Percentiles rank a stretch among this genome's conserved stretches.
phyloP scores from a whole-genome alignment of 2,888 invertebrate species.

The Stenchaetothrips biformis region DNA sequence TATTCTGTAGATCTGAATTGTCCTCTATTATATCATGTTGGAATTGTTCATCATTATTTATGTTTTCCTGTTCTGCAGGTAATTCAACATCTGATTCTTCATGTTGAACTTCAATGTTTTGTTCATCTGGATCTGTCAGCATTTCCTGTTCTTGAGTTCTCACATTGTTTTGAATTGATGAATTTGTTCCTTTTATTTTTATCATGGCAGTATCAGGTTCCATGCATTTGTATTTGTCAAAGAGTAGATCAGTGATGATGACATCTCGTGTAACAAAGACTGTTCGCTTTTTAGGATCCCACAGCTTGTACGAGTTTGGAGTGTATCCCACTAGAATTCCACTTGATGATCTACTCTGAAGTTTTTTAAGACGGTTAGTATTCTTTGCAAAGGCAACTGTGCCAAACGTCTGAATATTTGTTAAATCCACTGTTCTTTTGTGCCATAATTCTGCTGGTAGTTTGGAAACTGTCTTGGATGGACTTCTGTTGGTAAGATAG shows the following conservation, averaged over 20 bases:
- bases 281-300: constrained; percentile 36
- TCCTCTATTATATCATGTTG: no score
- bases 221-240: not conserved
- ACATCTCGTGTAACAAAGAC: constrained; percentile 35
- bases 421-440: not conserved
- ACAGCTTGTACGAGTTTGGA: constrained; percentile 37
- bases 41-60: no score
- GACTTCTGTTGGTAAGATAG: not conserved
- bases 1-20: not conserved
- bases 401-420: not conserved
- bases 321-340: constrained; percentile 38
- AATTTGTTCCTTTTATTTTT: not conserved
- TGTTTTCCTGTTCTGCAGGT: not conserved
- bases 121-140: not conserved
- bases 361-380: constrained; percentile 36
- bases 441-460: not conserved
- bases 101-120: not conserved
- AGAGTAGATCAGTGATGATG: constrained; percentile 21
- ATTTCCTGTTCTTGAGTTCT: not conserved
- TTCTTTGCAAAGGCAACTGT: not conserved
- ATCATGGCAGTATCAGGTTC: not conserved
- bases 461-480: not conserved
- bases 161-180: not conserved
- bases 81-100: not conserved
- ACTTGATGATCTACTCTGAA: constrained; percentile 39